Conservation (phyloP, 2,797 vertebrate species). For the Alcedo quadribrachys region DNA sequence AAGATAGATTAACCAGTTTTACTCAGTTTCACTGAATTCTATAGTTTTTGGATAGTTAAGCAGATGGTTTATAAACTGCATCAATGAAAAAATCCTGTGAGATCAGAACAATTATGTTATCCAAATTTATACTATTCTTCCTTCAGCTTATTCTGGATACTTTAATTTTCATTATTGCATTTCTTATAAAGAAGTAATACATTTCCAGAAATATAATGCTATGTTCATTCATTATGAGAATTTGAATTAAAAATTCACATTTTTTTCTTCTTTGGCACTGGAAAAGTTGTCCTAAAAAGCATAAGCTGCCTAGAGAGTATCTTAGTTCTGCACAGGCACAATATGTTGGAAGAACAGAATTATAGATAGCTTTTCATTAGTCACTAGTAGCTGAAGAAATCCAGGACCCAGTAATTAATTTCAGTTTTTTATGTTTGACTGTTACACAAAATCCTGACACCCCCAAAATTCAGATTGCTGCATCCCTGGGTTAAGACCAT, state of each 20-base stretch:
- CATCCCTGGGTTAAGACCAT: not conserved
- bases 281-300: not conserved
- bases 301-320: not conserved
- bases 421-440: slow-evolving; percentile 15
- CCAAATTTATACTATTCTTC: not conserved
- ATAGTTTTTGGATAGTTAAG: not conserved
- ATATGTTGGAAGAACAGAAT: not conserved
- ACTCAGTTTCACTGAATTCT: not conserved
- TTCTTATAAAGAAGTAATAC: not conserved
- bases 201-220: not conserved
- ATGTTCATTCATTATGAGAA: not conserved
- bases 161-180: not conserved
- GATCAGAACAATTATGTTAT: not conserved
- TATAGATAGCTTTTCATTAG: not conserved
- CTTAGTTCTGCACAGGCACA: not conserved
- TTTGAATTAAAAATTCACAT: not conserved
- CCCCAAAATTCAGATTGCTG: not conserved
- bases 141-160: not conserved
- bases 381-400: slow-evolving; percentile 10
- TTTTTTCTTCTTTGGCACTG: not conserved
- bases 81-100: not conserved
- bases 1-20: not conserved
- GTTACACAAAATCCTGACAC: not conserved
- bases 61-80: not conserved
- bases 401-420: slow-evolving; percentile 4